These are phyloP conservation scores for Cirrhinus molitorella DNA, from an alignment of 2,797 vertebrate species.

Conservation along the genomic window DNA sequence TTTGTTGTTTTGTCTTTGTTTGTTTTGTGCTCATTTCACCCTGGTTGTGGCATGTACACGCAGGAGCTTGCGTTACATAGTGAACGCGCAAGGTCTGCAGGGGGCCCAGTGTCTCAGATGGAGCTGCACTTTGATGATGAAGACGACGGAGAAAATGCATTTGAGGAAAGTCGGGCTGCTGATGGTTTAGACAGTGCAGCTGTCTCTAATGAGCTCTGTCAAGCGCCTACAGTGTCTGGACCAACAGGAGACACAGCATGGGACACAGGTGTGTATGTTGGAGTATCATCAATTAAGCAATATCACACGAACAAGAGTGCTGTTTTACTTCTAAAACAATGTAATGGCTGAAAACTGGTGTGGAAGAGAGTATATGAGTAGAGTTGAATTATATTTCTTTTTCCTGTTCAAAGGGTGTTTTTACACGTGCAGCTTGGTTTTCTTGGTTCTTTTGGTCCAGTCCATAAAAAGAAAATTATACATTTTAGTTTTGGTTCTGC, in stretches of 20 bases:
- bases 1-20: not conserved
- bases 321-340: not conserved
- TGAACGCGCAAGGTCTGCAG: slow-evolving; percentile 43
- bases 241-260: slow-evolving; percentile 68
- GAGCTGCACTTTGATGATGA: slow-evolving; percentile 79
- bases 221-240: slow-evolving; percentile 24
- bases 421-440: not conserved
- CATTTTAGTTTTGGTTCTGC: too few relatives aligned
- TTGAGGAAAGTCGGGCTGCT: slow-evolving; percentile 1
- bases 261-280: slow-evolving; percentile 74
- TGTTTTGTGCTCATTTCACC: not conserved
- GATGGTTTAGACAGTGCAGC: not conserved
- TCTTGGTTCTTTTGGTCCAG: not conserved
- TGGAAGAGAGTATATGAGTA: not conserved
- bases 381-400: not conserved
- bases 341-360: not conserved
- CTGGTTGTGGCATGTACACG: not conserved
- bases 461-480: not conserved
- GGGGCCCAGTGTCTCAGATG: slow-evolving; percentile 74
- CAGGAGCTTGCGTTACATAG: slow-evolving; percentile 63
- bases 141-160: slow-evolving; percentile 53
- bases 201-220: slow-evolving; percentile 34
- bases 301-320: not conserved
- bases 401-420: not conserved
- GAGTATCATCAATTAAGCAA: not conserved